These are phyloP conservation scores for Acrocephalus kingi DNA, from an alignment of 2,113 vertebrate species.

Conservation along the genomic window DNA sequence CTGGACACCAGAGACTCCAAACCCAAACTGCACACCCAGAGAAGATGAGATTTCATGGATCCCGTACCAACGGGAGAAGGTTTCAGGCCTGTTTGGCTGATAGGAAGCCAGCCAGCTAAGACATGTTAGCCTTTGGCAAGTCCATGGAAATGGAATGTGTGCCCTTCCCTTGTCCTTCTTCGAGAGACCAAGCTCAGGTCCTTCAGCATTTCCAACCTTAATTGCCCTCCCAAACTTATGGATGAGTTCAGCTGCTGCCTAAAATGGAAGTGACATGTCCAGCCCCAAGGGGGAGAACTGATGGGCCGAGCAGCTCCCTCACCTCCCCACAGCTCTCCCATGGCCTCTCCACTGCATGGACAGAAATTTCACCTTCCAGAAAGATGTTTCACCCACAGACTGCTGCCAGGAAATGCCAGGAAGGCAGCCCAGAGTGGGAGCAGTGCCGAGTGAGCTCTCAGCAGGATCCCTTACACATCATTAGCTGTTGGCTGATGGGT, in stretches of 20 bases:
- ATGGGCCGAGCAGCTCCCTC: neutral
- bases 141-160: neutral
- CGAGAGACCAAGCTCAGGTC: neutral
- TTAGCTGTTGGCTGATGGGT: neutral
- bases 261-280: neutral
- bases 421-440: neutral
- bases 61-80: neutral
- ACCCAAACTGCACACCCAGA: neutral
- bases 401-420: neutral
- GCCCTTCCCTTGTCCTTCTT: neutral
- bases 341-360: fast-evolving
- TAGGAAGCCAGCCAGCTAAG: neutral
- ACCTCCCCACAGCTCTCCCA: neutral
- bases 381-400: neutral
- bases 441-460: neutral
- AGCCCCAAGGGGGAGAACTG: neutral
- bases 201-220: neutral
- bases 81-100: neutral
- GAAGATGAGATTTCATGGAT: neutral
- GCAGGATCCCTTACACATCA: neutral
- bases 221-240: fast-evolving
- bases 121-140: neutral
- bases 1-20: neutral
- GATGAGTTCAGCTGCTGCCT: neutral
- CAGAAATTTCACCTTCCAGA: neutral